These are phyloP conservation scores for Venustoraphidia nigricollis DNA, from an alignment of 2,888 invertebrate species.

Conservation along the genomic window DNA sequence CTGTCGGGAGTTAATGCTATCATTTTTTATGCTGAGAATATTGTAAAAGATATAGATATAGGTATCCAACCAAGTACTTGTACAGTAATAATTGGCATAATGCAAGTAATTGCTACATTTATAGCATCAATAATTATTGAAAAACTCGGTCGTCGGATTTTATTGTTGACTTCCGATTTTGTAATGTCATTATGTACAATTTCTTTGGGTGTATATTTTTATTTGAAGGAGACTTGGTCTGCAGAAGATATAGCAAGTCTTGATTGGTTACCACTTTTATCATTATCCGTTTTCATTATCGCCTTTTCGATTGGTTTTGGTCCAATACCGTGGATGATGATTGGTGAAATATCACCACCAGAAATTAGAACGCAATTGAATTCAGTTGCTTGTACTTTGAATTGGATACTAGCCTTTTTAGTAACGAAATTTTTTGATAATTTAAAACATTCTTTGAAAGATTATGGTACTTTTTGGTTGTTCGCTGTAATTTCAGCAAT, in stretches of 20 bases:
- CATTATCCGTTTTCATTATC: slow-evolving; percentile 60
- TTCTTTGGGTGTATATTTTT: slow-evolving; percentile 58
- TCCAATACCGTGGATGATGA: slow-evolving; percentile 78
- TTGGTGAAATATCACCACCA: slow-evolving; percentile 65
- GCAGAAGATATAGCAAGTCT: slow-evolving; percentile 33
- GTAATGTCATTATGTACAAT: slow-evolving; percentile 55
- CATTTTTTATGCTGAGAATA: slow-evolving; percentile 60
- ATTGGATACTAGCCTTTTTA: slow-evolving; percentile 68
- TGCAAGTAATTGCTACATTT: slow-evolving; percentile 65
- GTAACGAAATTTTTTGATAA: slow-evolving; percentile 59
- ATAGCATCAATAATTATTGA: slow-evolving; percentile 65
- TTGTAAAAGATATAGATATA: slow-evolving; percentile 53
- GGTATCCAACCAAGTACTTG: slow-evolving; percentile 40
- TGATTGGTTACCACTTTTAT: slow-evolving; percentile 59
- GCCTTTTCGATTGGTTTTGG: slow-evolving; percentile 75
- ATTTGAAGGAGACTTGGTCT: slow-evolving; percentile 27
- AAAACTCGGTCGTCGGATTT: slow-evolving; percentile 57
- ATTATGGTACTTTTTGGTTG: slow-evolving; percentile 56
- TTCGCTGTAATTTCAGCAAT: slow-evolving; percentile 50
- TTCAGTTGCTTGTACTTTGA: slow-evolving; percentile 64
- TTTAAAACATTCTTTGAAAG: slow-evolving; percentile 37
- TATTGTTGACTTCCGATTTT: slow-evolving; percentile 54
- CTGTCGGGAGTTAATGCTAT: slow-evolving; percentile 72
- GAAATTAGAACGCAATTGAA: slow-evolving; percentile 64
- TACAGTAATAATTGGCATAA: slow-evolving; percentile 67